A percentile compares a stretch with the other conserved stretches of the same genome.
Conservation (phyloP, 2,797 vertebrate genomes). For the Mareca strepera region DNA sequence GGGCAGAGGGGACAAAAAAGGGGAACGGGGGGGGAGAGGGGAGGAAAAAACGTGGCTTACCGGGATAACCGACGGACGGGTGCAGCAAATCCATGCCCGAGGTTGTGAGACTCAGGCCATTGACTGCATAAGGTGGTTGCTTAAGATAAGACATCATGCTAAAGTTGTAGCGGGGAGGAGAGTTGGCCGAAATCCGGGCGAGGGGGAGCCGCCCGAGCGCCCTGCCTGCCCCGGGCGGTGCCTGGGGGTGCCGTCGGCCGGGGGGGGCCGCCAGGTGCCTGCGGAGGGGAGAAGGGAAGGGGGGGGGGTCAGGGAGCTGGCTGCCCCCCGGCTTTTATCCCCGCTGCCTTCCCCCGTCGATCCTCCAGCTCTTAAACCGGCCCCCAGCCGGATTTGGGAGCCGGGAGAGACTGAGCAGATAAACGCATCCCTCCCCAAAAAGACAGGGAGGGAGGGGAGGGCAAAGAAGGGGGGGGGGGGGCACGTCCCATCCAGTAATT, state of each 20-base stretch:
- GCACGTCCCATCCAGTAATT: conserved; percentile 77
- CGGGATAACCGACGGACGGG: conserved; percentile 96
- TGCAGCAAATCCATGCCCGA: conserved; percentile 98
- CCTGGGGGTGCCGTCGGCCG: conserved; percentile 31
- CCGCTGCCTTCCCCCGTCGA: conserved; percentile 40
- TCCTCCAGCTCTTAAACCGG: conserved; percentile 78
- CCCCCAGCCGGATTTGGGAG: conserved; percentile 79
- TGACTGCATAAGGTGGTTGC: conserved; percentile 99
- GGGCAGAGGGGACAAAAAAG: accelerated
- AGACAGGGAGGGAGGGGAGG: neutral
- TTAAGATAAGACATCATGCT: conserved; percentile 99
- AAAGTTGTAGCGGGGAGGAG: conserved; percentile 85
- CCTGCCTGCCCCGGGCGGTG: conserved; percentile 59
- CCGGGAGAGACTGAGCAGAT: conserved; percentile 76
- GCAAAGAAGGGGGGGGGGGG: neutral
- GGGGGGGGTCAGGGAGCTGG: conserved; percentile 56
- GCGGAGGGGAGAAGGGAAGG: neutral
- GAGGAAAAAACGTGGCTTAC: conserved; percentile 78
- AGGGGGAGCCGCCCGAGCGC: conserved; percentile 49
- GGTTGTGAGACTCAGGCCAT: conserved; percentile 96
- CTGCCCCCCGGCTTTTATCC: conserved; percentile 20
- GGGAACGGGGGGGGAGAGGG: neutral
- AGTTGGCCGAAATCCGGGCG: conserved; percentile 59
- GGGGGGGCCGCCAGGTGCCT: conserved; percentile 13
- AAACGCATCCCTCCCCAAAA: conserved; percentile 79